phyloP scores from a whole-genome alignment of 2,113 vertebrate species.

The Geococcyx californianus region DNA sequence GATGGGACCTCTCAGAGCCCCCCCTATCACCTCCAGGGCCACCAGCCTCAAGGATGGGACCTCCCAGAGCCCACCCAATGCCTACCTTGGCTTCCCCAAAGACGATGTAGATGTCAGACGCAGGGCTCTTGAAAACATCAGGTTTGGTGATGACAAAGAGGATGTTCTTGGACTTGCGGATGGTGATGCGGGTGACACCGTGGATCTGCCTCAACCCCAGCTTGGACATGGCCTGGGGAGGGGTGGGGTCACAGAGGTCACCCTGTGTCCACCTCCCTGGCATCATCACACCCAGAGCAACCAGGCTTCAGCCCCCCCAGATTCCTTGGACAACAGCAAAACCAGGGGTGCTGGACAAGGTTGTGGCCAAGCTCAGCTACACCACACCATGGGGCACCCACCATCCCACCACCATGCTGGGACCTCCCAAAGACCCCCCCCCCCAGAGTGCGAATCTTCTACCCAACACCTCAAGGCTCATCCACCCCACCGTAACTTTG shows the following conservation, averaged over 20 bases:
- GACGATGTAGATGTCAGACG: slow-evolving; percentile 96
- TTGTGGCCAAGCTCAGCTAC: no score
- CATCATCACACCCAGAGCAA: not conserved
- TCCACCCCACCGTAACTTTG: no score
- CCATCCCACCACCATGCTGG: not conserved
- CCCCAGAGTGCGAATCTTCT: not conserved
- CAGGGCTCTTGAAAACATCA: slow-evolving; percentile 96
- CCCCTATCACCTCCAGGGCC: no score
- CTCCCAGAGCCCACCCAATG: no score
- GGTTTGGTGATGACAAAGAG: slow-evolving; percentile 95
- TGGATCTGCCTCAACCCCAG: slow-evolving; percentile 92
- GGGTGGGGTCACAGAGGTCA: not conserved
- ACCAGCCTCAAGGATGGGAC: no score
- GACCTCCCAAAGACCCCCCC: not conserved
- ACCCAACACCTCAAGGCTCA: not conserved
- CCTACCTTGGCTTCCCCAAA: slow-evolving; percentile 94
- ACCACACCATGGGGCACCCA: not conserved
- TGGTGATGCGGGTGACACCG: slow-evolving; percentile 95
- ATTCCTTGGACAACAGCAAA: rapidly evolving
- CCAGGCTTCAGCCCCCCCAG: not conserved
- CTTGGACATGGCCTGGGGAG: slow-evolving; percentile 92
- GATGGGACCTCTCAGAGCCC: no score
- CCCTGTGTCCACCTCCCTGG: rapidly evolving
- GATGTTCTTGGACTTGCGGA: slow-evolving; percentile 98
- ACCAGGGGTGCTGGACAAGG: rapidly evolving